Evolutionary conservation across 2,888 invertebrate species (phyloP).

Genomic region (Drosophila mimetica): DNA sequence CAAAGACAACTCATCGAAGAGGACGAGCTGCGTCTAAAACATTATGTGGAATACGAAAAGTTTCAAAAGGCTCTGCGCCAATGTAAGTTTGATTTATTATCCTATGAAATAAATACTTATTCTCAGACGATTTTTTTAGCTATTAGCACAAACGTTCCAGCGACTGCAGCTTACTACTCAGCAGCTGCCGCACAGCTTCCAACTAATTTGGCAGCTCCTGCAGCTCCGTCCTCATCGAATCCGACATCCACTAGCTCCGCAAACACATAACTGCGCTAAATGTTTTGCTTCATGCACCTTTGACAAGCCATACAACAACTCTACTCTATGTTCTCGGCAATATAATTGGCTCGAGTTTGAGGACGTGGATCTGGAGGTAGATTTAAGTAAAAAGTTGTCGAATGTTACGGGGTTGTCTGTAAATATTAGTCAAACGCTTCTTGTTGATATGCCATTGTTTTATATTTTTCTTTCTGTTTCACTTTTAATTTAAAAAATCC

Average conservation of each 20-base stretch:
- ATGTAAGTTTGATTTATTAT: conserved; percentile 58
- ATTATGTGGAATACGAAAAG: conserved; percentile 84
- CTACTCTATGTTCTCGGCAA: conserved; percentile 47
- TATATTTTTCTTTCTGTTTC: conserved; percentile 50
- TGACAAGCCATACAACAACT: conserved; percentile 68
- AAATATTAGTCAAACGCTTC: conserved; percentile 77
- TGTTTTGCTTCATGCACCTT: conserved; percentile 49
- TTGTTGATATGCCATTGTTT: conserved; percentile 72
- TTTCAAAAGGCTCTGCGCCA: conserved; percentile 83
- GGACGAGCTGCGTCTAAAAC: conserved; percentile 83
- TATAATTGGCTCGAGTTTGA: conserved; percentile 44
- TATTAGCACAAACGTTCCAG: conserved; percentile 74
- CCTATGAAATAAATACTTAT: neutral
- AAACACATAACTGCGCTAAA: conserved; percentile 60
- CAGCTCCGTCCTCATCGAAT: conserved; percentile 62
- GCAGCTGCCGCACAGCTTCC: conserved; percentile 66
- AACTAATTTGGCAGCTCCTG: conserved; percentile 61
- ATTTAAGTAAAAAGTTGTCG: conserved; percentile 64
- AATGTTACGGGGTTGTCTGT: conserved; percentile 66
- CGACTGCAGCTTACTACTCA: conserved; percentile 67
- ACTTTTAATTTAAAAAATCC: conserved; percentile 45
- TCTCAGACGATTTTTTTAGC: conserved; percentile 37
- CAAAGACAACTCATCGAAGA: conserved; percentile 84
- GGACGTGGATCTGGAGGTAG: conserved; percentile 53
- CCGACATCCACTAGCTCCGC: conserved; percentile 59